Evolutionary conservation across 2,888 invertebrate genomes (phyloP).

Genomic region (Orchesella flavescens): DNA sequence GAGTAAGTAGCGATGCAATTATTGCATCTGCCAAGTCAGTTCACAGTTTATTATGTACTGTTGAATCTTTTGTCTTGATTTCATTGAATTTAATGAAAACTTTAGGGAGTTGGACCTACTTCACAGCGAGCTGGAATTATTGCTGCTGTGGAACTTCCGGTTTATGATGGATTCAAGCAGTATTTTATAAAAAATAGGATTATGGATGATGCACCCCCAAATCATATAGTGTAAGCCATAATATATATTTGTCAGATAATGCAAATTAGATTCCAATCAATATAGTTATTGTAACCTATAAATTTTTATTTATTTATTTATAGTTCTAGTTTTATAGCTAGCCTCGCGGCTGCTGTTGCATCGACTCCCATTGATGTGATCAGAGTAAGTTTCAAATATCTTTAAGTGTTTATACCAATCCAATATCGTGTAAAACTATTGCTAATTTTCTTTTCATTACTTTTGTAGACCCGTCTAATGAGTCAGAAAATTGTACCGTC

Average conservation of each 20-base stretch:
- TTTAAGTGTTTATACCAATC: not conserved
- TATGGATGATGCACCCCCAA: conserved; percentile 81
- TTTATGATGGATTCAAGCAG: conserved; percentile 90
- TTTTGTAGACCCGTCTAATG: conserved; percentile 92
- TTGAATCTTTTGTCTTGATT: too few relatives aligned
- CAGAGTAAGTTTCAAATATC: conserved; percentile 79
- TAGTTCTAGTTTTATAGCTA: conserved; percentile 92
- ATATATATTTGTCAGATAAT: not conserved
- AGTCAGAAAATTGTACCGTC: conserved; percentile 80
- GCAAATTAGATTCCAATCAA: not conserved
- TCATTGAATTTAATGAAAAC: conserved; percentile 56
- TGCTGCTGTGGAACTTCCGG: conserved; percentile 94
- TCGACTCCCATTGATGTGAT: conserved; percentile 96
- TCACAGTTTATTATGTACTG: too few relatives aligned
- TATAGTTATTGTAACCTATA: not conserved
- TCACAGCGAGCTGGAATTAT: conserved; percentile 94
- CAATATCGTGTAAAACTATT: not conserved
- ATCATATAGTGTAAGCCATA: conserved; percentile 87
- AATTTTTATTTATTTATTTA: not conserved
- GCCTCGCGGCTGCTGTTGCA: conserved; percentile 92
- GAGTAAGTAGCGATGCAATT: conserved; percentile 78
- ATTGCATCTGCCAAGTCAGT: too few relatives aligned
- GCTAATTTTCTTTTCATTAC: not conserved
- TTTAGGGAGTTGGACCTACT: conserved; percentile 91
- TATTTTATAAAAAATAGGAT: conserved; percentile 75